Conservation (phyloP, 2,113 vertebrate genomes). For the Dromas ardeola region DNA sequence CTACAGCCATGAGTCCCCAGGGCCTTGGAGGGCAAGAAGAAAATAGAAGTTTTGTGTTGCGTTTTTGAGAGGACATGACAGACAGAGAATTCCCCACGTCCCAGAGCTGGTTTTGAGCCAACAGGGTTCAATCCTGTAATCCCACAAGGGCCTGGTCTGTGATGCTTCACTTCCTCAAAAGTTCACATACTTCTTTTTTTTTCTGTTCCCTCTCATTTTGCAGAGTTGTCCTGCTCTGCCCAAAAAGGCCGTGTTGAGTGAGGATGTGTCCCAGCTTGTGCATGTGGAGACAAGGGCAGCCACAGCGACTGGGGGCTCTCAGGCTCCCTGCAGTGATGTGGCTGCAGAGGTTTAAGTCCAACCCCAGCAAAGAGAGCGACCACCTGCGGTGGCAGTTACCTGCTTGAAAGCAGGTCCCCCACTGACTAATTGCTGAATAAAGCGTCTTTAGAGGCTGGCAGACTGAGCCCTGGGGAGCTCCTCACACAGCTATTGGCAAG, state of each 20-base stretch:
- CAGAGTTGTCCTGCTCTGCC: not conserved
- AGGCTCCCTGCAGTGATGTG: not conserved
- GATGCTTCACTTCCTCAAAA: not conserved
- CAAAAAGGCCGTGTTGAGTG: accelerated
- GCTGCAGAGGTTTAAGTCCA: not conserved
- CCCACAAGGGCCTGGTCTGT: not conserved
- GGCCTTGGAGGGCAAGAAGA: not conserved
- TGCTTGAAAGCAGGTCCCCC: not conserved
- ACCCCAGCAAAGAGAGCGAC: not conserved
- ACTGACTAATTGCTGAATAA: not conserved
- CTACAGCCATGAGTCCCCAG: not conserved
- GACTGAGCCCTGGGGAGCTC: not conserved
- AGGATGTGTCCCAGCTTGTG: not conserved
- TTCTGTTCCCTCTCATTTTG: not conserved
- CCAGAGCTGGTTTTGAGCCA: not conserved
- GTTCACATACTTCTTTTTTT: not conserved
- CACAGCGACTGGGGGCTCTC: not conserved
- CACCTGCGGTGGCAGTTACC: not conserved
- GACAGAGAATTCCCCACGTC: not conserved
- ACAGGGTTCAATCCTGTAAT: not conserved
- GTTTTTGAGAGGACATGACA: not conserved
- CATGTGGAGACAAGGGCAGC: accelerated
- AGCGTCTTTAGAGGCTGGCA: not conserved
- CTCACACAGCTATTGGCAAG: not conserved
- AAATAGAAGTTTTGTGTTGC: not conserved